These are phyloP conservation scores for Lingula anatina DNA, from an alignment of 2,888 invertebrate species.

Conservation along the genomic window DNA sequence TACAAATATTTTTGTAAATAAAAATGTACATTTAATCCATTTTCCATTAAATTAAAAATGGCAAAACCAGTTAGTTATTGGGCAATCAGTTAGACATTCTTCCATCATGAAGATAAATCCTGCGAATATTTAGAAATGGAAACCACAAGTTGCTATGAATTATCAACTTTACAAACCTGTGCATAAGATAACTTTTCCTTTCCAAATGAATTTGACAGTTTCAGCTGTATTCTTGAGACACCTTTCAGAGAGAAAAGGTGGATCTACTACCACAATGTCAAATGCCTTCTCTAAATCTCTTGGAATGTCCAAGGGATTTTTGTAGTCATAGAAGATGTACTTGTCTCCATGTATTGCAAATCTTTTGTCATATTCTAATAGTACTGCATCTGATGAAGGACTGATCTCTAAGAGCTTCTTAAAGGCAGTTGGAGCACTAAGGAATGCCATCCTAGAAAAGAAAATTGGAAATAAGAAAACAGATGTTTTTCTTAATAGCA, in stretches of 20 bases:
- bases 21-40: too few species aligned
- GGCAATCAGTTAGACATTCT: too few species aligned
- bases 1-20: too few species aligned
- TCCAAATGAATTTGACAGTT: slow-evolving; percentile 70
- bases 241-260: slow-evolving; percentile 90
- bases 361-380: slow-evolving; percentile 78
- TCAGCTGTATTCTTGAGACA: slow-evolving; percentile 78
- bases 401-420: slow-evolving; percentile 50
- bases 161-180: slow-evolving; percentile 59
- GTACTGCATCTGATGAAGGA: slow-evolving; percentile 15
- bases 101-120: too few species aligned
- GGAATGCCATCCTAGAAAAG: slow-evolving; percentile 64
- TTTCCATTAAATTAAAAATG: too few species aligned
- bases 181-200: slow-evolving; percentile 76
- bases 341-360: slow-evolving; percentile 74
- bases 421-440: slow-evolving; percentile 86
- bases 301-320: slow-evolving; percentile 67
- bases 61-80: too few species aligned
- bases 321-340: slow-evolving; percentile 85
- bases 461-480: slow-evolving; percentile 2
- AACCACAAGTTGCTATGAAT: not conserved
- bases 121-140: too few species aligned
- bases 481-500: not conserved
- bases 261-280: slow-evolving; percentile 86
- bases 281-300: slow-evolving; percentile 59